Percentiles rank a stretch among this genome's conserved stretches.
These are phyloP conservation scores for Rhodinocichla rosea DNA, from an alignment of 2,113 vertebrate species.

Conservation along the genomic window DNA sequence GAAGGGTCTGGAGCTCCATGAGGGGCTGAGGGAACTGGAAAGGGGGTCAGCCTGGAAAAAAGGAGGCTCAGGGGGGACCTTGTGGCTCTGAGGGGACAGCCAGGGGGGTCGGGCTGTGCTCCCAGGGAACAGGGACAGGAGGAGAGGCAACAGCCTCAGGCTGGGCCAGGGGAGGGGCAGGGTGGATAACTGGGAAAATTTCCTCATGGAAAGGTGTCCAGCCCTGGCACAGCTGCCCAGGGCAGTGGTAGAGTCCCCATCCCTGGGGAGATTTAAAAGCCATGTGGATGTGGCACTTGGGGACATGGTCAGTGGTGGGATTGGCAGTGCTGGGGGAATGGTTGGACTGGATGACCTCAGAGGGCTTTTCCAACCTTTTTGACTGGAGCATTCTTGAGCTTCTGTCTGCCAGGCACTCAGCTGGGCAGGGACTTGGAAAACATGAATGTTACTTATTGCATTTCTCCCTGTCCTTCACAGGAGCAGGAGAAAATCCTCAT, in stretches of 20 bases:
- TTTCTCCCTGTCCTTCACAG: background rate
- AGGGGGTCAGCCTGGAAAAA: background rate
- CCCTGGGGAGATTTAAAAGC: rapidly evolving
- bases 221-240: background rate
- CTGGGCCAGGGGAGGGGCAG: rapidly evolving
- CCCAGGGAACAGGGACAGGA: background rate
- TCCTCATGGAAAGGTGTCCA: rapidly evolving
- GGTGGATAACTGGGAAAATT: rapidly evolving
- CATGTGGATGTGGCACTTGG: background rate
- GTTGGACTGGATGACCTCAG: background rate
- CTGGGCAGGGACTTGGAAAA: background rate
- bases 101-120: rapidly evolving
- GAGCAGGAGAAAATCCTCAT: background rate
- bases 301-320: background rate
- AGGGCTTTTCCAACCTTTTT: background rate
- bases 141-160: background rate
- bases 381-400: rapidly evolving
- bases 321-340: background rate
- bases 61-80: background rate
- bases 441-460: rapidly evolving
- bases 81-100: background rate
- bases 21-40: background rate
- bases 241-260: background rate
- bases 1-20: background rate
- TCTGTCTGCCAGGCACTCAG: background rate